phyloP scores from a whole-genome alignment of 2,113 vertebrate genomes.

The Laticauda colubrina region DNA sequence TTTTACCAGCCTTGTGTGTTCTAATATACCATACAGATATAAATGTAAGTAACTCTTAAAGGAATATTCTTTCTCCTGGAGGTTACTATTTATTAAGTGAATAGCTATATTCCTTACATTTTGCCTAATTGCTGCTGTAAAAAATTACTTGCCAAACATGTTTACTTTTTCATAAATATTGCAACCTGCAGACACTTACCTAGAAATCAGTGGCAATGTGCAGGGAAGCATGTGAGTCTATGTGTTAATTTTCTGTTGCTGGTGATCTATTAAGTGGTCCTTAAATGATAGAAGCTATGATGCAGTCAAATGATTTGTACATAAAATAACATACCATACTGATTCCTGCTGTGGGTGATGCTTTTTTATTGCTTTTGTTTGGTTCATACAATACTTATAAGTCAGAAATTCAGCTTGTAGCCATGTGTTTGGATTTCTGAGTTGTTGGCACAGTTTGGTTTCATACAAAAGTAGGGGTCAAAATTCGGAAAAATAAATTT shows the following conservation, averaged over 20 bases:
- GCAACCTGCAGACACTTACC: neutral
- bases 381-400: neutral
- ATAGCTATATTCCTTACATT: neutral
- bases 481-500: neutral
- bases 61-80: neutral
- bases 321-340: neutral
- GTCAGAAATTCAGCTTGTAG: neutral
- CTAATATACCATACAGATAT: constrained; percentile 99
- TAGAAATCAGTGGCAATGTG: too few relatives aligned
- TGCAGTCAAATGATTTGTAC: neutral
- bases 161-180: neutral
- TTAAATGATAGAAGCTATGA: neutral
- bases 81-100: neutral
- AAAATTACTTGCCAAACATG: neutral
- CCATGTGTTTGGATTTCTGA: neutral
- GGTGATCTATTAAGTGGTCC: neutral
- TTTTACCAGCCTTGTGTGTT: constrained; percentile 95
- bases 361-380: neutral
- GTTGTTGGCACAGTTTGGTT: neutral
- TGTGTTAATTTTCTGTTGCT: neutral
- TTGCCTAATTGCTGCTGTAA: neutral
- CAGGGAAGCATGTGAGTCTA: neutral
- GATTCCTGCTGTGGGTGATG: neutral
- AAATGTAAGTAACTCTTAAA: constrained; percentile 85
- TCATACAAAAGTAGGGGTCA: neutral